A percentile compares a stretch with the other conserved stretches of the same genome.
These are phyloP conservation scores for Amazona guildingii DNA, from an alignment of 2,113 vertebrate genomes.

Conservation along the genomic window DNA sequence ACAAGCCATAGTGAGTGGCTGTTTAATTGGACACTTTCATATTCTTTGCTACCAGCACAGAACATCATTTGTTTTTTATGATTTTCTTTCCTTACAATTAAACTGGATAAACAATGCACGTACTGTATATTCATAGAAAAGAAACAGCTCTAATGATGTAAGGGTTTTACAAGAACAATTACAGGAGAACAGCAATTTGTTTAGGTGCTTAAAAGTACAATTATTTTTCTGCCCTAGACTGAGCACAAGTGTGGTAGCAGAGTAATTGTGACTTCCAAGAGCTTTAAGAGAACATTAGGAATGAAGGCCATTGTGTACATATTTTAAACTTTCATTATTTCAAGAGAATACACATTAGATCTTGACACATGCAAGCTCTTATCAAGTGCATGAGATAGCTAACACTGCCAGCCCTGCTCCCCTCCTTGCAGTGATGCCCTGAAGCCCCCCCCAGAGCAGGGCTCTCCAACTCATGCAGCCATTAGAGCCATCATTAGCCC, in stretches of 20 bases:
- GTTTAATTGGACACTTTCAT: conserved; percentile 73
- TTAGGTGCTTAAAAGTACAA: neutral
- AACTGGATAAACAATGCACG: conserved; percentile 65
- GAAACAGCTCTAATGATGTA: conserved; percentile 37
- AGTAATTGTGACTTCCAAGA: neutral
- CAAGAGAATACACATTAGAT: neutral
- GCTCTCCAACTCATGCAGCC: neutral
- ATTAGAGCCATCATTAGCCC: neutral
- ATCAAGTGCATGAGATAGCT: neutral
- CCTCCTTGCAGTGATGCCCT: neutral
- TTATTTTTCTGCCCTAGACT: neutral
- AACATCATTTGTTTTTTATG: conserved; percentile 35
- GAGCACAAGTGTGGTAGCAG: neutral
- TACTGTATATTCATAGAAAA: neutral
- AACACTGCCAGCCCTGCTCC: neutral
- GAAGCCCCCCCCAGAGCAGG: neutral
- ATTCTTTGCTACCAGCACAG: conserved; percentile 52
- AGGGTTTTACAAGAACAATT: conserved; percentile 4
- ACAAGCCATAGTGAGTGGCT: conserved; percentile 31
- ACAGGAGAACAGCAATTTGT: neutral
- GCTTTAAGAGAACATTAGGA: neutral
- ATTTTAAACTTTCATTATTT: neutral
- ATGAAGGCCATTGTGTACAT: neutral
- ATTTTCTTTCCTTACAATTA: conserved; percentile 65
- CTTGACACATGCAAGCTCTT: neutral